These are phyloP conservation scores for Antheraea pernyi DNA, from an alignment of 1,140 invertebrate genomes.

Conservation along the genomic window DNA sequence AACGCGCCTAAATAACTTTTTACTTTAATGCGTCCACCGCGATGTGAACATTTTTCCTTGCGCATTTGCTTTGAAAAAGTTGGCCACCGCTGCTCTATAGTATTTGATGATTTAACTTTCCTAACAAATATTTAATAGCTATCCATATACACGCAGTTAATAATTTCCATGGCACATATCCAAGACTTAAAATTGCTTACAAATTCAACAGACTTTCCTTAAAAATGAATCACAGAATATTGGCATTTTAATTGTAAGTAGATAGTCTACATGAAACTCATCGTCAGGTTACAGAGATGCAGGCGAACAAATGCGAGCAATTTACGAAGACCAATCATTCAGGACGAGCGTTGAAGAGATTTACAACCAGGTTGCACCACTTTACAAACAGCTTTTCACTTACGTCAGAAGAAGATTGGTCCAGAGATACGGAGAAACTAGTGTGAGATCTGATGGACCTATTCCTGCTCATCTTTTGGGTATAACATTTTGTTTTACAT, in stretches of 20 bases:
- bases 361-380: conserved; percentile 86
- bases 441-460: conserved; percentile 84
- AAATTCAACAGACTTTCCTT: no score
- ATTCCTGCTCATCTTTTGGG: conserved; percentile 89
- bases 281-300: conserved; percentile 85
- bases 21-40: no score
- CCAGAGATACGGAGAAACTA: conserved; percentile 83
- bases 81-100: no score
- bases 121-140: no score
- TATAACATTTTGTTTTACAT: conserved; percentile 22
- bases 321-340: conserved; percentile 86
- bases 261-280: not conserved
- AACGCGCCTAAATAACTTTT: no score
- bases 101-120: no score
- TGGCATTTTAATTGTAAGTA: not conserved
- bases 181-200: no score
- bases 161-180: no score
- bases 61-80: no score
- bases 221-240: no score
- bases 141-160: no score
- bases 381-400: conserved; percentile 93
- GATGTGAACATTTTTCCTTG: no score
- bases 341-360: conserved; percentile 85
- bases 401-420: conserved; percentile 88
- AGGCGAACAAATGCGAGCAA: conserved; percentile 86